Evolutionary conservation across 2,113 vertebrate genomes (phyloP).

Genomic region (Grammomys dolichurus): DNA sequence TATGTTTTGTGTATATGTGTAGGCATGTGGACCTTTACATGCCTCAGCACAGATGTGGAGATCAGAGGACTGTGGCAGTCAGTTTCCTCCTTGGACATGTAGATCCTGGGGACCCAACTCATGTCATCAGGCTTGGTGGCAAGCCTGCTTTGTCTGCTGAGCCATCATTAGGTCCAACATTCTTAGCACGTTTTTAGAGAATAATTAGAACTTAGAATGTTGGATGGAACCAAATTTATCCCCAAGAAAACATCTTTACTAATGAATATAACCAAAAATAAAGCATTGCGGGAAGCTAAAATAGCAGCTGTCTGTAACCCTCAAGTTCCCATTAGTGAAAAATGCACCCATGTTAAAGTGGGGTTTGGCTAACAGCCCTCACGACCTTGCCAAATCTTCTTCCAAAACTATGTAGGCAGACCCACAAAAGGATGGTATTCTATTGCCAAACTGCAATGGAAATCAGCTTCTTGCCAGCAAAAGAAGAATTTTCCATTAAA

Average conservation of each 20-base stretch:
- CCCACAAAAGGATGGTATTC: background rate
- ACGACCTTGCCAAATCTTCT: background rate
- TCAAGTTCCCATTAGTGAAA: background rate
- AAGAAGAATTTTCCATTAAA: background rate
- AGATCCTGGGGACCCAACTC: background rate
- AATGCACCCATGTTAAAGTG: conserved; percentile 8
- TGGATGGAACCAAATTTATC: background rate
- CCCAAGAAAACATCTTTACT: background rate
- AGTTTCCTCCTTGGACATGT: background rate
- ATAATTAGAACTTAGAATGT: background rate
- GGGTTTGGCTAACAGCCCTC: background rate
- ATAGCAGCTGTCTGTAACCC: background rate
- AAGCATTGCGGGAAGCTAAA: background rate
- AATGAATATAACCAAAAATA: conserved; percentile 4
- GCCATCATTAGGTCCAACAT: background rate
- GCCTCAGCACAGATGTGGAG: background rate
- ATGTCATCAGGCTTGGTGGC: background rate
- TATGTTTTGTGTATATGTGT: background rate
- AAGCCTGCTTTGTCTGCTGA: background rate
- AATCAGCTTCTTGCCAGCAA: background rate
- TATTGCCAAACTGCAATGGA: no score
- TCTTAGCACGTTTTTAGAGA: background rate
- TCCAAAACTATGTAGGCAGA: background rate
- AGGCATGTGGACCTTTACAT: background rate
- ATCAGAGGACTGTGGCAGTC: background rate